phyloP scores from a whole-genome alignment of 2,113 vertebrate genomes.

The Nycticorax nycticorax region DNA sequence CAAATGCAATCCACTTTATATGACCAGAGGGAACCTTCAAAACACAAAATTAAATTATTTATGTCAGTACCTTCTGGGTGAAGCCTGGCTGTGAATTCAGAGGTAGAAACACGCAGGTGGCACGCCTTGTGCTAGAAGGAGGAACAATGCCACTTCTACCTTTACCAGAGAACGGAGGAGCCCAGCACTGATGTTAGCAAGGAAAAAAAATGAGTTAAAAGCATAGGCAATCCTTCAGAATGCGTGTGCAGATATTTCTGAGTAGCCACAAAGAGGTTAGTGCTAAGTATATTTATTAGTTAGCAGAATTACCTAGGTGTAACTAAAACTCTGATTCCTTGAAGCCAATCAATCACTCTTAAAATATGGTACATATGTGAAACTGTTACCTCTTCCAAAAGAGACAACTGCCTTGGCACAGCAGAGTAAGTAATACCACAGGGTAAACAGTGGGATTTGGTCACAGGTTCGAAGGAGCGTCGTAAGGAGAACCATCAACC shows the following conservation, averaged over 20 bases:
- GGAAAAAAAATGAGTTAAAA: not conserved
- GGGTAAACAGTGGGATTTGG: not conserved
- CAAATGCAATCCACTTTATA: not conserved
- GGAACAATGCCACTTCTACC: not conserved
- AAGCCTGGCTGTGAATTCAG: not conserved
- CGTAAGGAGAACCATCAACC: not conserved
- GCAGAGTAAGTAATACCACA: not conserved
- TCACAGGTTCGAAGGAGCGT: not conserved
- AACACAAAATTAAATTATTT: not conserved
- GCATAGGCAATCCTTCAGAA: not conserved
- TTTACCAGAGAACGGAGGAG: not conserved
- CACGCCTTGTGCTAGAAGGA: not conserved
- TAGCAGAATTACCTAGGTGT: not conserved
- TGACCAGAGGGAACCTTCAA: not conserved
- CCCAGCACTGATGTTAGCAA: not conserved
- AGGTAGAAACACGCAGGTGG: not conserved
- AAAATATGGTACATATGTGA: slow-evolving; percentile 60
- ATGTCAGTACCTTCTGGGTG: not conserved
- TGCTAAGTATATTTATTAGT: not conserved
- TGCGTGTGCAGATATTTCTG: not conserved
- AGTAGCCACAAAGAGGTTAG: not conserved
- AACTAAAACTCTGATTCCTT: slow-evolving; percentile 18
- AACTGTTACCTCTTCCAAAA: slow-evolving; percentile 39
- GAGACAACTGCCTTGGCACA: slow-evolving; percentile 25
- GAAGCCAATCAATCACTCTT: slow-evolving; percentile 29